phyloP scores from a whole-genome alignment of 1,140 invertebrate genomes.

The Bombyx mandarina region DNA sequence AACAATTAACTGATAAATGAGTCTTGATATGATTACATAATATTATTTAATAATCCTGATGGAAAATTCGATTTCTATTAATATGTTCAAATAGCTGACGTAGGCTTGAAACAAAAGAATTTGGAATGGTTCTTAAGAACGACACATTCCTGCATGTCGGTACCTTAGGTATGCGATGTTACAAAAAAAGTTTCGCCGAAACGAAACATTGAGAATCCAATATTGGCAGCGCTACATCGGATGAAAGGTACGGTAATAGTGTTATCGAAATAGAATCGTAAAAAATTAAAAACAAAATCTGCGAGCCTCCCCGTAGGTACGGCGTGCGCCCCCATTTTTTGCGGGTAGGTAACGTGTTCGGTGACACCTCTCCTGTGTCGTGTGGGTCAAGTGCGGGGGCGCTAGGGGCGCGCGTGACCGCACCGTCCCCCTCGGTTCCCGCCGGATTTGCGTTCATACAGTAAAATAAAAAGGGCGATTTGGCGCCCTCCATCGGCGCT shows the following conservation, averaged over 20 bases:
- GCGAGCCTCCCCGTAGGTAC: conserved; percentile 19
- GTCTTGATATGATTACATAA: no score
- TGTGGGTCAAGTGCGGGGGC: conserved; percentile 53
- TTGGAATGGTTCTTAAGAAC: no score
- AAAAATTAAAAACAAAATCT: conserved; percentile 62
- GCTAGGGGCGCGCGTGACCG: conserved; percentile 34
- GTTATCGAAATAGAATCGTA: conserved; percentile 46
- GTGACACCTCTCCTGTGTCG: conserved; percentile 39
- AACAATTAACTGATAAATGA: no score
- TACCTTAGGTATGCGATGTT: no score
- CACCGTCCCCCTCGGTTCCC: conserved; percentile 41
- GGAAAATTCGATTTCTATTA: no score
- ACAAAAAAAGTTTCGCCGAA: no score
- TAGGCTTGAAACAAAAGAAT: no score
- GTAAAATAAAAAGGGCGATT: conserved; percentile 69
- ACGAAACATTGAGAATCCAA: no score
- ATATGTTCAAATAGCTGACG: no score
- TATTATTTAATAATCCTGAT: no score
- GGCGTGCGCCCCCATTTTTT: conserved; percentile 39
- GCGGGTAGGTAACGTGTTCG: conserved; percentile 54
- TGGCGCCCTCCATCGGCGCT: conserved; percentile 59
- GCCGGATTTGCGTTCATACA: conserved; percentile 67
- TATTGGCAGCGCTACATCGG: no score
- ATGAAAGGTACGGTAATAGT: conserved; percentile 15
- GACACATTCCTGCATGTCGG: no score